Percentiles rank a stretch among this genome's conserved stretches.
These are phyloP conservation scores for Accipiter virgatus DNA, from an alignment of 2,113 vertebrate genomes.

Conservation along the genomic window DNA sequence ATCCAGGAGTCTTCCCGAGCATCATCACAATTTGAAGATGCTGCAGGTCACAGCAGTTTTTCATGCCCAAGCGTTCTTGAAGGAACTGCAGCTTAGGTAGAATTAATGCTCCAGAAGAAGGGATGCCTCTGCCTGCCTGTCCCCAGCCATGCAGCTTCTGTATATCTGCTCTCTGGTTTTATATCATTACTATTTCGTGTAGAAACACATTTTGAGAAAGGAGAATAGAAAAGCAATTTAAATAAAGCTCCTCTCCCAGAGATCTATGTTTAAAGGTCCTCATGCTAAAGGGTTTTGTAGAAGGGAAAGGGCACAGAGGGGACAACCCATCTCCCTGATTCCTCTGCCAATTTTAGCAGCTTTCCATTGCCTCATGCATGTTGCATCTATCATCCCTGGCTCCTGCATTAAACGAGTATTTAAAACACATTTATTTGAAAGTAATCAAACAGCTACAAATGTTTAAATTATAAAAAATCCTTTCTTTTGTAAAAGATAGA, in stretches of 20 bases:
- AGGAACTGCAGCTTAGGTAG: neutral
- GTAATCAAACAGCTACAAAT: neutral
- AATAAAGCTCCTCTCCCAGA: neutral
- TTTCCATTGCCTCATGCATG: neutral
- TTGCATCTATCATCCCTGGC: neutral
- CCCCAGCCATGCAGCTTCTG: neutral
- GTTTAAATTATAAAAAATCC: neutral
- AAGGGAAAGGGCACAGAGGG: neutral
- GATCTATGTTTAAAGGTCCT: neutral
- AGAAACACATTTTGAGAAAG: neutral
- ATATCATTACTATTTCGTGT: neutral
- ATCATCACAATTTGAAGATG: neutral
- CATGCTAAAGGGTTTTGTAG: neutral
- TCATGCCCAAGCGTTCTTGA: neutral
- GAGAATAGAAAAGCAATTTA: neutral
- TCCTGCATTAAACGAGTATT: neutral
- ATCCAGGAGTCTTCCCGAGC: neutral
- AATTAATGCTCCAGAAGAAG: neutral
- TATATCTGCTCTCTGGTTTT: neutral
- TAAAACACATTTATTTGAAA: neutral
- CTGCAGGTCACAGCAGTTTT: neutral
- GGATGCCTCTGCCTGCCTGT: neutral
- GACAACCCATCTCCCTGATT: neutral
- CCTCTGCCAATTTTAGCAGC: neutral
- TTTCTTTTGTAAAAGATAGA: neutral